Evolutionary conservation across 2,888 invertebrate genomes (phyloP).

Genomic region (Himalopsyche tibetana): DNA sequence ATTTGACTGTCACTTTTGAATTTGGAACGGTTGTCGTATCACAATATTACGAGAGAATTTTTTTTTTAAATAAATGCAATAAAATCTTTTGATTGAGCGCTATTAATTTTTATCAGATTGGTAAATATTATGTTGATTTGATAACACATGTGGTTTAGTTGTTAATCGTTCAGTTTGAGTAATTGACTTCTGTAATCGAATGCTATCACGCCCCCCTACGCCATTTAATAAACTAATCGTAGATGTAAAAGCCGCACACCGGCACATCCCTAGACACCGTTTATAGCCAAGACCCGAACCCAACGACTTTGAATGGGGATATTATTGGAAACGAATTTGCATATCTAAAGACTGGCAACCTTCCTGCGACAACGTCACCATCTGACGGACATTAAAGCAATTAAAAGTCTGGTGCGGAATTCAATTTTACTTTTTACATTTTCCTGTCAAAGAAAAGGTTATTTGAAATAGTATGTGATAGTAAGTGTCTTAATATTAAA

Average conservation of each 20-base stretch:
- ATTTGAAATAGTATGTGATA: no score
- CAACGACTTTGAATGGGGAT: slow-evolving; percentile 54
- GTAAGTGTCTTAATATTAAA: no score
- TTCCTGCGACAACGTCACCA: slow-evolving; percentile 55
- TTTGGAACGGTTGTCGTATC: no score
- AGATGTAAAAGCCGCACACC: slow-evolving; percentile 40
- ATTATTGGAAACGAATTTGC: slow-evolving; percentile 65
- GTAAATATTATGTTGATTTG: no score
- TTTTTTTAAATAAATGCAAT: no score
- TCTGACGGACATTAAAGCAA: slow-evolving; percentile 64
- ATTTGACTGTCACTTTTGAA: no score
- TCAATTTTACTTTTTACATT: slow-evolving; percentile 57
- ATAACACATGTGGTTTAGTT: background rate
- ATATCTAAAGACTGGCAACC: slow-evolving; percentile 63
- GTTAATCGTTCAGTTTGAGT: background rate
- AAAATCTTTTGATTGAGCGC: no score
- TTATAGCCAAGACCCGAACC: slow-evolving; percentile 56
- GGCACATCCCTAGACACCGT: slow-evolving; percentile 53
- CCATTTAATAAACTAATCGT: slow-evolving; percentile 61
- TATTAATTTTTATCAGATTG: no score
- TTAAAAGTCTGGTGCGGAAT: slow-evolving; percentile 64
- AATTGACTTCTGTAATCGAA: slow-evolving; percentile 50
- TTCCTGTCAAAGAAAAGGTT: background rate
- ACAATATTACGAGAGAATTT: no score
- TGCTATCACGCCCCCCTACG: slow-evolving; percentile 49